A percentile compares a stretch with the other conserved stretches of the same genome.
These are phyloP conservation scores for Promerops cafer DNA, from an alignment of 2,113 vertebrate species.

Conservation along the genomic window DNA sequence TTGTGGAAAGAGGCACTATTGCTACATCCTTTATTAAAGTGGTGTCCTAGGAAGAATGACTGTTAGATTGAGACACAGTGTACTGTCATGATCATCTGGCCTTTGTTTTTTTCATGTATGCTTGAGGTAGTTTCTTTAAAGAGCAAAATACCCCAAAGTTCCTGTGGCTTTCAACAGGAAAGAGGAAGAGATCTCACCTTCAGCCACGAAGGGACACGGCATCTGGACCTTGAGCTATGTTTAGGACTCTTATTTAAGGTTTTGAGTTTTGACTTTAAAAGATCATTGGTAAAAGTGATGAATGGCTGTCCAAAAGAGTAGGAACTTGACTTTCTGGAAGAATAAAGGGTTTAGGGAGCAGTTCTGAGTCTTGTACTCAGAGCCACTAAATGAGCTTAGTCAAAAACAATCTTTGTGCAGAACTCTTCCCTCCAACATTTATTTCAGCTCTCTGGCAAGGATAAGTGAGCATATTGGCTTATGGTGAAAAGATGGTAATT, in stretches of 20 bases:
- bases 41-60: neutral
- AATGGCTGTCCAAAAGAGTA: neutral
- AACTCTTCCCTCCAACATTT: rapidly evolving
- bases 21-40: neutral
- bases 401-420: neutral
- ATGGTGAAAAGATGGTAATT: neutral
- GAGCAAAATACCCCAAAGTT: neutral
- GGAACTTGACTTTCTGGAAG: neutral
- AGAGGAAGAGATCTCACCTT: neutral
- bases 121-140: neutral
- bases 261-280: neutral
- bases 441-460: neutral
- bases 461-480: neutral
- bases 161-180: neutral
- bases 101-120: neutral
- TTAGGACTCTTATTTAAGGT: neutral
- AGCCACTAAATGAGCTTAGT: neutral
- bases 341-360: neutral
- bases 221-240: neutral
- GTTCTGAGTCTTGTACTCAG: neutral
- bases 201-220: neutral
- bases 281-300: neutral
- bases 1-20: neutral
- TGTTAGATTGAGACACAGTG: neutral
- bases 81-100: neutral